Evolutionary conservation across 2,113 vertebrate species (phyloP), one percentile per base, ranked within the genome.

Genomic region (Dinomys branickii): DNA sequence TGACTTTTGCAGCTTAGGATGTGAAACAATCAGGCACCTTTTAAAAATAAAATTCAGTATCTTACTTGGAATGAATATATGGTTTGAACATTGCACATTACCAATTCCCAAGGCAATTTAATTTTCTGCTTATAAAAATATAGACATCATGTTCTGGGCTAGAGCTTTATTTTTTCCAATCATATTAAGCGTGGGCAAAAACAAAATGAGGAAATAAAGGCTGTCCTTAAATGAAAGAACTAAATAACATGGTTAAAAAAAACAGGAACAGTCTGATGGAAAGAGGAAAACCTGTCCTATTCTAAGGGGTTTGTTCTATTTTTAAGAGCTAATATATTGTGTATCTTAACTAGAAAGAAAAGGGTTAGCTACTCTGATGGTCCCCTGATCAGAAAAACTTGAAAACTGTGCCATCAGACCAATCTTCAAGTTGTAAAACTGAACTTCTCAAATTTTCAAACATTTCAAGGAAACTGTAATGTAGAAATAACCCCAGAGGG

Each of bases 91-190:
- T 2, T 73, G 69, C 26, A 73, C 17, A 95, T 50, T 84, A 44
- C 80, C 93, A 77, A 83, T n/a, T 90, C 82, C 33, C 44, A 77
- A 56, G 38, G 50, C 1, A 80, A 85, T 80, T 44, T 77, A 47
- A 94, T 7, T 94, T 92, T 86, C 30, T 96, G 63, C 47, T 67
- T 59, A 8, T 95, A 65, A 87, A 92, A 93, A 87, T 69, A 61
- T 61, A 94, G 44, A 82, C 54, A 33, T 6, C 75, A 28, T 33
- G 33, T n/a, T 69, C 9, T 26, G 38, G 19, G 12, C 33, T 56
- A 85, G 38, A 50, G n/a, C 52, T 92, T 8, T 73, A 78, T 52
- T 35, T 80, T 92, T 93, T 56, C 83, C 65, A 82, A 77, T 67
- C 77, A 69, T 47, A 67, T n/a, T 75, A 88, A 96, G 28, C 69